A percentile compares a stretch with the other conserved stretches of the same genome.
Evolutionary conservation across 2,113 vertebrate genomes (phyloP).

Genomic region (Trichomycterus rosablanca): DNA sequence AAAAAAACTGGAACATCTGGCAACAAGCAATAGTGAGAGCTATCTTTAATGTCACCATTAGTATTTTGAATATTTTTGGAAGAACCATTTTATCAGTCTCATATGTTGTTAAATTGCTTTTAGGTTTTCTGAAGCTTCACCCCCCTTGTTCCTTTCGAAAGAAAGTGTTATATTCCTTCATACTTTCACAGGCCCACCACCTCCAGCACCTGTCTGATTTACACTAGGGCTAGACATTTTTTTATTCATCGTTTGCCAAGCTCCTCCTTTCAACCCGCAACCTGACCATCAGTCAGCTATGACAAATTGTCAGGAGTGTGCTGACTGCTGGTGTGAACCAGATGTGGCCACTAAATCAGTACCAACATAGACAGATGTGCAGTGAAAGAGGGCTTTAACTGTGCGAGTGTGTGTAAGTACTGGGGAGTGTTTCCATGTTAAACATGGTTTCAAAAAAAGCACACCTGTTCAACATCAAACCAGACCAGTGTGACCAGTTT

Average conservation of each 20-base stretch:
- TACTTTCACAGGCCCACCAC: conserved; percentile 1
- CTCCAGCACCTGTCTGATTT: conserved; percentile 42
- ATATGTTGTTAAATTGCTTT: too few species aligned
- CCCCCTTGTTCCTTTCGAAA: too few species aligned
- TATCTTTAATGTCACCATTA: too few species aligned
- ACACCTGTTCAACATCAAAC: conserved; percentile 16
- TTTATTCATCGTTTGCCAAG: conserved; percentile 42
- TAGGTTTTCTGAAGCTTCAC: too few species aligned
- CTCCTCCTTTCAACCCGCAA: conserved; percentile 15
- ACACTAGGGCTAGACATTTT: conserved; percentile 28
- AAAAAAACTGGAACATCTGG: too few species aligned
- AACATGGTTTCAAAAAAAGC: neutral
- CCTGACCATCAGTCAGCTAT: conserved; percentile 43
- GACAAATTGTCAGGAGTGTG: conserved; percentile 41
- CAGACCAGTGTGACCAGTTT: neutral
- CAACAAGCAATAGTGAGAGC: too few species aligned
- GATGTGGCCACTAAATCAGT: conserved; percentile 56
- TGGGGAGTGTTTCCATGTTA: conserved; percentile 9
- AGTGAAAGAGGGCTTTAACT: conserved; percentile 24
- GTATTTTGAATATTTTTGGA: too few species aligned
- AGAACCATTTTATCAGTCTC: too few species aligned
- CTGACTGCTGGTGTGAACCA: conserved; percentile 46
- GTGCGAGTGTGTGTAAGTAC: neutral
- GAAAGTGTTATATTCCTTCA: neutral
- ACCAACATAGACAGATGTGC: conserved; percentile 45